phyloP scores from a whole-genome alignment of 92 coral and sea anemone species.

The Virgularia gustaviana region DNA sequence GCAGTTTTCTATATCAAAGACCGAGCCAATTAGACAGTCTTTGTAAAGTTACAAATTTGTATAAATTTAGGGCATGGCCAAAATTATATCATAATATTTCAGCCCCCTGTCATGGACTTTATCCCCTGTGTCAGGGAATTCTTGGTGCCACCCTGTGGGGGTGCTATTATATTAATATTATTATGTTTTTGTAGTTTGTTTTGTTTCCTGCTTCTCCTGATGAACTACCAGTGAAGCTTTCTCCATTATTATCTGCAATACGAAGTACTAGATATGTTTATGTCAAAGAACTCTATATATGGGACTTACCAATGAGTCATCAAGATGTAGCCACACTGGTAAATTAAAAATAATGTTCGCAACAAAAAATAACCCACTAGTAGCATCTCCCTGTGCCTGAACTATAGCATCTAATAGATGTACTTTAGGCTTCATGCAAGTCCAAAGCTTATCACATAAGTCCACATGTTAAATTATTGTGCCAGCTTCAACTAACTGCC shows the following conservation, averaged over 20 bases:
- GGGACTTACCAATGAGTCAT: constrained; percentile 91
- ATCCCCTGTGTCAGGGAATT: too few relatives aligned
- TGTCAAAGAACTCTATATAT: constrained; percentile 83
- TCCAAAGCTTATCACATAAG: background rate
- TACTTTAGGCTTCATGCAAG: too few relatives aligned
- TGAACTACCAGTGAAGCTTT: constrained; percentile 83
- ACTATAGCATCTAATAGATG: too few relatives aligned
- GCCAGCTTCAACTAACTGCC: background rate
- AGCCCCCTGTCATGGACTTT: too few relatives aligned
- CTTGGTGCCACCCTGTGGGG: too few relatives aligned
- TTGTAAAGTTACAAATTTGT: too few relatives aligned
- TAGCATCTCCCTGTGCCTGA: too few relatives aligned
- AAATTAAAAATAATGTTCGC: too few relatives aligned
- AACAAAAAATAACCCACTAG: too few relatives aligned
- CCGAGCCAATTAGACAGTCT: too few relatives aligned
- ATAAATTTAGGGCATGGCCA: background rate
- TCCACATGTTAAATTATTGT: background rate
- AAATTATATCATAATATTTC: background rate
- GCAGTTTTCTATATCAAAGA: too few relatives aligned
- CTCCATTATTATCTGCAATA: constrained; percentile 84
- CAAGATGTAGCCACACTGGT: constrained; percentile 95
- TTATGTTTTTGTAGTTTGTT: constrained; percentile 60
- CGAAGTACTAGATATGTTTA: constrained; percentile 86
- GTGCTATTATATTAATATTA: background rate
- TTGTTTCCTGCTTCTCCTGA: constrained; percentile 79